Evolutionary conservation across 1,140 invertebrate species (phyloP).

Genomic region (Aleiodes sp.): DNA sequence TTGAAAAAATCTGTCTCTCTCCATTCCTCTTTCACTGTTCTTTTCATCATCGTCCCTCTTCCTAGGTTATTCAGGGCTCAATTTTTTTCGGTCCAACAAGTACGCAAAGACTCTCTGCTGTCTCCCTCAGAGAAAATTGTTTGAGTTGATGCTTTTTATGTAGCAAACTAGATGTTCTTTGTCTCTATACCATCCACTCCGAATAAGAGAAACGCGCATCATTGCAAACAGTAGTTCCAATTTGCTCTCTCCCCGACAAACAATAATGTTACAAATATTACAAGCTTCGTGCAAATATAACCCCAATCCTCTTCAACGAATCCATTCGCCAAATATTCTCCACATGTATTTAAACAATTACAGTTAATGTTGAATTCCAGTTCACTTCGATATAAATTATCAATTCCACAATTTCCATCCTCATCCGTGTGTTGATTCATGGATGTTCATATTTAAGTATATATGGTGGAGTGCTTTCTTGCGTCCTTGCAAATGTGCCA

Average conservation of each 20-base stretch:
- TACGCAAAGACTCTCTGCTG: background rate
- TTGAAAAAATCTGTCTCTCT: background rate
- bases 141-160: background rate
- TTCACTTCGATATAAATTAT: background rate
- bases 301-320: too few species aligned
- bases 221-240: background rate
- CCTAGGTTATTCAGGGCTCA: background rate
- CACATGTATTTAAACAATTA: too few species aligned
- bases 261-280: too few species aligned
- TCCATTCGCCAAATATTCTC: too few species aligned
- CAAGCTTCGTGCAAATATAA: too few species aligned
- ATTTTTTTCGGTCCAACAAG: background rate
- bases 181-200: background rate
- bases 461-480: conserved; percentile 29
- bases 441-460: background rate
- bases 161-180: background rate
- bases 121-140: background rate
- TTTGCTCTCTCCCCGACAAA: too few species aligned
- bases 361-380: background rate
- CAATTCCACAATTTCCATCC: background rate
- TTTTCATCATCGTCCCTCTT: background rate
- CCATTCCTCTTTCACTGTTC: background rate
- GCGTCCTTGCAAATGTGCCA: conserved; percentile 33
- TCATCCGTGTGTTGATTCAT: conserved; percentile 11
- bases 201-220: background rate